Evolutionary conservation across 2,888 invertebrate species (phyloP).

Genomic region (Aplocera efformata): DNA sequence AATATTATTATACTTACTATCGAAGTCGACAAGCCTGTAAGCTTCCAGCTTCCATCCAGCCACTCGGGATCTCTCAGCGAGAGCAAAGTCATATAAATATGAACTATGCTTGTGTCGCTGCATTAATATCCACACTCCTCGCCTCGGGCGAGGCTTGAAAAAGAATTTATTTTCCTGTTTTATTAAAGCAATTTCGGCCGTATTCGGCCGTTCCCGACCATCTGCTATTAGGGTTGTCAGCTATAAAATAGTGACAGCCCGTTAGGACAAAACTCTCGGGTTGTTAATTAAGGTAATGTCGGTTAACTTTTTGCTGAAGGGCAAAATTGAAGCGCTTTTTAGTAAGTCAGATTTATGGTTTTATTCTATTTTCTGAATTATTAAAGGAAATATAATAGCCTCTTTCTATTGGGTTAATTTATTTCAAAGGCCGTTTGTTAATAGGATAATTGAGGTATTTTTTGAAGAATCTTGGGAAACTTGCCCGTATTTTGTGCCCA

Average conservation of each 20-base stretch:
- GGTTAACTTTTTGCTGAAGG: constrained; percentile 8
- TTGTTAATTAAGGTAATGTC: constrained; percentile 21
- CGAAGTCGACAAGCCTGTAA: constrained; percentile 1
- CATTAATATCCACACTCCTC: constrained; percentile 42
- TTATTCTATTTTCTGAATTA: no score
- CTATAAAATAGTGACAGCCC: constrained; percentile 20
- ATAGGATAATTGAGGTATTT: no score
- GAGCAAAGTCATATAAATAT: constrained; percentile 9
- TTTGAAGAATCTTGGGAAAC: no score
- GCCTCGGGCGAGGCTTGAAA: constrained; percentile 38
- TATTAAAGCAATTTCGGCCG: constrained; percentile 57
- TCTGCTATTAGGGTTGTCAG: constrained; percentile 35
- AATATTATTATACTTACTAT: no score
- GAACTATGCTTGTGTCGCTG: constrained; percentile 25
- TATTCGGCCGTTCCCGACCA: constrained; percentile 5
- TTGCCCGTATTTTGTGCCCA: no score
- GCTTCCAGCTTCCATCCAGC: neutral
- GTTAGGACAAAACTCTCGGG: constrained; percentile 14
- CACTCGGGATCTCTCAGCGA: constrained; percentile 1
- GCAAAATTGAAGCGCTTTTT: constrained; percentile 2
- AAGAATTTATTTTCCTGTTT: constrained; percentile 61
- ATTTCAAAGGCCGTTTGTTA: no score
- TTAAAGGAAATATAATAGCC: no score
- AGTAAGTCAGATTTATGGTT: no score
- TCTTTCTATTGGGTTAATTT: no score